A percentile compares a stretch with the other conserved stretches of the same genome.
Conservation (phyloP, 2,888 invertebrate genomes). For the Cephus pulcher region DNA sequence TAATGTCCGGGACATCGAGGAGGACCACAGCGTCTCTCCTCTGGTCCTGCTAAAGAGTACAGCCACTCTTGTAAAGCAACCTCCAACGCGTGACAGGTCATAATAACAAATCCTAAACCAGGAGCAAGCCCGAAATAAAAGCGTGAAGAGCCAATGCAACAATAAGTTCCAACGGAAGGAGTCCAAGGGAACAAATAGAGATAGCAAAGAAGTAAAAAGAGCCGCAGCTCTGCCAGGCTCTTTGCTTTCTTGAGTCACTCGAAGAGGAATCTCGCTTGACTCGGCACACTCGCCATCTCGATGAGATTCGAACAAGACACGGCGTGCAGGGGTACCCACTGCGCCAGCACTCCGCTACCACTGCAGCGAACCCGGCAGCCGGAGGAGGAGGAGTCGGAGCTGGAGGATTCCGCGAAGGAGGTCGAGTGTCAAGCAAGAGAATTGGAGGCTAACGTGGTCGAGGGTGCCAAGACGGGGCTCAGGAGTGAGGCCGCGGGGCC, state of each 20-base stretch:
- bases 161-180: constrained; percentile 25
- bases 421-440: constrained; percentile 37
- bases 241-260: constrained; percentile 59
- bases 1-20: not conserved
- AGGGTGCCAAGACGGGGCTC: constrained; percentile 64
- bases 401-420: constrained; percentile 49
- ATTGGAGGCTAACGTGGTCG: constrained; percentile 59
- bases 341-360: constrained; percentile 70
- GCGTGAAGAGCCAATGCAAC: not conserved
- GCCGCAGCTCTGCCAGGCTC: constrained; percentile 27
- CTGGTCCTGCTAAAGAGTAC: not conserved
- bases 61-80: not conserved
- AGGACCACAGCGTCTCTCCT: not conserved
- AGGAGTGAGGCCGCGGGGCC: constrained; percentile 65
- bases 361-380: constrained; percentile 29
- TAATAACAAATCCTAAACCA: not conserved
- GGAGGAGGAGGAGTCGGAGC: constrained; percentile 31
- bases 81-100: not conserved
- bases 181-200: constrained; percentile 20
- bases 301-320: constrained; percentile 80
- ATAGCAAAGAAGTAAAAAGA: constrained; percentile 18
- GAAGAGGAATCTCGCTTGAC: constrained; percentile 73
- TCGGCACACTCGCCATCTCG: constrained; percentile 74
- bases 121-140: not conserved
- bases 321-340: constrained; percentile 72